Conservation (phyloP, 1,140 invertebrate species). For the Panulirus ornatus region DNA sequence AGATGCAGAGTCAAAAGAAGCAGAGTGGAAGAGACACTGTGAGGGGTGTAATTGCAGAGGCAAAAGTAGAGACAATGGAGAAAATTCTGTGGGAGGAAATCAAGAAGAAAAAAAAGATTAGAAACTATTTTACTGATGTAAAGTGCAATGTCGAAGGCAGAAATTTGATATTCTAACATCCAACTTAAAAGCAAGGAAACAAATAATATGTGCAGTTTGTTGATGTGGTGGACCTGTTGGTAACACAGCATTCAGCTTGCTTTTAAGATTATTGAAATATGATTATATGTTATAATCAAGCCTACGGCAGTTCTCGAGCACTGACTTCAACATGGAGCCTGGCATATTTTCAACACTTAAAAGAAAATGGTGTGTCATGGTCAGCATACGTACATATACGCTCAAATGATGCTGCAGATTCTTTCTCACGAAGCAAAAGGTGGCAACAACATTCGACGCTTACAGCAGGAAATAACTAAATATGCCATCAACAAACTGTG, state of each 20-base stretch:
- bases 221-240: too few relatives aligned
- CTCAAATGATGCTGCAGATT: slow-evolving; percentile 95
- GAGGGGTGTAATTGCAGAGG: slow-evolving; percentile 64
- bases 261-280: too few relatives aligned
- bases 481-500: slow-evolving; percentile 94
- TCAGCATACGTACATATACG: slow-evolving; percentile 98
- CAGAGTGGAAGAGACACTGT: slow-evolving; percentile 61
- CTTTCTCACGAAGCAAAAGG: slow-evolving; percentile 94
- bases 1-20: slow-evolving; percentile 51
- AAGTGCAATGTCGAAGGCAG: too few relatives aligned
- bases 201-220: not conserved
- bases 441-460: slow-evolving; percentile 89
- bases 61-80: not conserved
- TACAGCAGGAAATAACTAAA: slow-evolving; percentile 96
- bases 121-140: too few relatives aligned
- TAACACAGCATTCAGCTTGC: too few relatives aligned
- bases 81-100: not conserved
- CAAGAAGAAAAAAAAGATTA: not conserved
- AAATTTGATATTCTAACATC: too few relatives aligned
- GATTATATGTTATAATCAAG: too few relatives aligned
- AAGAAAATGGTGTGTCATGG: slow-evolving; percentile 99
- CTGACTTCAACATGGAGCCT: too few relatives aligned
- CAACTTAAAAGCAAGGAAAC: too few relatives aligned
- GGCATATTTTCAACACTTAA: too few relatives aligned
- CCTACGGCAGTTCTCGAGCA: too few relatives aligned